Evolutionary conservation across 2,113 vertebrate species (phyloP), one percentile per base, ranked within the genome.

Genomic region (Cephalopterus ornatus): DNA sequence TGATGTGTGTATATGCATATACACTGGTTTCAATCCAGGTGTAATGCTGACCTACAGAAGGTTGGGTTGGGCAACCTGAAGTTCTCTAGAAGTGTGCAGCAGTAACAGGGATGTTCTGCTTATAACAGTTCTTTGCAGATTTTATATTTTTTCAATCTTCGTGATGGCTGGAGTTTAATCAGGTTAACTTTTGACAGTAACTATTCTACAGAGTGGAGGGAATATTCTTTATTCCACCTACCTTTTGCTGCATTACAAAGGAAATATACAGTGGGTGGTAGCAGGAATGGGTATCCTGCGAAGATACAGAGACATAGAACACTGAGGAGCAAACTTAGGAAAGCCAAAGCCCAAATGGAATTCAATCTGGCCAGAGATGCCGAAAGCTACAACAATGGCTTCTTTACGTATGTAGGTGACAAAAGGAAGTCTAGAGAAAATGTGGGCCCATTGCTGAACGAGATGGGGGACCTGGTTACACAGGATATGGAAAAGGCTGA

Each of bases 1-100:
- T 96, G 90, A 96, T 96, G 93, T 97, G 85, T 96, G 90, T 86
- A 72, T 96, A 93, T 91, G 83, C 72, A 92, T 96, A 96, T 80
- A 92, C 85, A 90, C 26, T 90, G 95, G 92, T 96, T 95, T 96
- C 53, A 77, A 16, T 52, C 90, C 95, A 94, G 88, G 75, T 84
- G 82, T 94, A 90, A 88, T 71, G 63, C 47, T 96, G 93, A 96
- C 95, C 88, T 94, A 74, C 47, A 56, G 56, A 52, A 95, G 82
- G n/a, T 30, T 23, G 52, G 67, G 79, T 32, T 90, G 85, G 52
- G 88, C 56, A 39, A 63, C 77, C 63, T 74, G 52, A 88, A 2
- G 4, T 44, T 71, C 85, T 67, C n/a, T 73, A 28, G 35, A 35
- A 66, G 21, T 9, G 24, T 52, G 44, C 26, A 58, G 46, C 55